Evolutionary conservation across 2,113 vertebrate species (phyloP), one percentile per base, ranked within the genome.

Genomic region (Cisticola juncidis): DNA sequence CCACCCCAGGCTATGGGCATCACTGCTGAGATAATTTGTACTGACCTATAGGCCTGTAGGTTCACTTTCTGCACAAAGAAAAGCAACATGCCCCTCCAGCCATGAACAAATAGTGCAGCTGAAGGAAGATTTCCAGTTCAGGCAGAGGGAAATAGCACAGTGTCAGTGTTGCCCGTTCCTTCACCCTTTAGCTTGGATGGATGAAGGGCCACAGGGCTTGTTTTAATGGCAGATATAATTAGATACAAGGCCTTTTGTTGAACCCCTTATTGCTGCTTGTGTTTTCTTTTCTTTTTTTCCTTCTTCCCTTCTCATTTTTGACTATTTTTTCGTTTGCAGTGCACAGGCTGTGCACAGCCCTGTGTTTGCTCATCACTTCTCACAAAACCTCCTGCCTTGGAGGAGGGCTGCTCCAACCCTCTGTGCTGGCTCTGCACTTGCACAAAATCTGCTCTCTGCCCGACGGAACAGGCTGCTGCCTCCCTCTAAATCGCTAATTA

Each of bases 401-500:
- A 87, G 18, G 90, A 71, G 62, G 60, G 60, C 66, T 47, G 87
- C 69, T 78, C 45, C 54, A 88, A 50, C 48, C 66, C 40, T 14
- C 36, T 5, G 9, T 35, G 79, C 45, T 4, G 15, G 45, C 72
- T 70, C 76, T 19, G 62, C 0, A 1, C 60, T 92, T 9, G 44
- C 4, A 5, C 64, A 2, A 50, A 2, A 58, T 38, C 91, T 91
- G 87, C 14, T 48, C 81, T 50, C 50, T 36, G 51, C 88, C 65
- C 79, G 88, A n/a, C 0, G 2, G 15, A 92, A 35, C 68, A 69
- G 56, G 74, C 74, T 86, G 66, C 84, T 79, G 60, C 81, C 74
- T 74, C 68, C 68, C 79, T 91, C 81, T 5, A 44, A 80, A 91
- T n/a, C 35, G n/a, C 78, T 95, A 92, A 95, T 94, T 94, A 86